These are phyloP conservation scores for Takifugu ocellatus DNA, from an alignment of 2,797 vertebrate species.

Conservation along the genomic window DNA sequence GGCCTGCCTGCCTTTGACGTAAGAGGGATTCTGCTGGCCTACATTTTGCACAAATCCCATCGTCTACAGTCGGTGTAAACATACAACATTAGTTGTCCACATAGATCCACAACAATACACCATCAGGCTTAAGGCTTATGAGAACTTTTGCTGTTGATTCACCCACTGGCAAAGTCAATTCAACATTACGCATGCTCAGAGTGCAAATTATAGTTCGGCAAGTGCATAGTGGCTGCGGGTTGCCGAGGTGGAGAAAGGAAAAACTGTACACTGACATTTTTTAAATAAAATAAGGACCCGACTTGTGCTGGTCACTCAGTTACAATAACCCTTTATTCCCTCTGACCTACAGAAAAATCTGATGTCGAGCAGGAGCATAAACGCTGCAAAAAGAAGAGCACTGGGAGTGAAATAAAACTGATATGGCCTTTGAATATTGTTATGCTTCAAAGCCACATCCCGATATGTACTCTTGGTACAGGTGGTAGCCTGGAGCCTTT, in stretches of 20 bases:
- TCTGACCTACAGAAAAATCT: constrained; percentile 23
- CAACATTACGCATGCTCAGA: not conserved
- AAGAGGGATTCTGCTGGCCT: constrained; percentile 91
- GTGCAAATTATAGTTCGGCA: constrained; percentile 3
- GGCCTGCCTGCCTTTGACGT: constrained; percentile 79
- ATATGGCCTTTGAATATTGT: no score
- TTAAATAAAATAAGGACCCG: constrained; percentile 30
- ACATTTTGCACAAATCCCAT: constrained; percentile 90
- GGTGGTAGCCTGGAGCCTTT: no score
- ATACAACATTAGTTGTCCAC: constrained; percentile 31
- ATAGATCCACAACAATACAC: constrained; percentile 9
- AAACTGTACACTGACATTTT: constrained; percentile 26
- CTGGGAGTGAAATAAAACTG: no score
- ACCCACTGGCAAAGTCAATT: constrained; percentile 8
- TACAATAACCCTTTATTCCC: constrained; percentile 40
- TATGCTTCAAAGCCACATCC: no score
- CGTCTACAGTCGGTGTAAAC: constrained; percentile 64
- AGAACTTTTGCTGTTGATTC: constrained; percentile 16
- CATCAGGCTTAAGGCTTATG: no score
- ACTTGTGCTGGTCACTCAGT: constrained; percentile 33
- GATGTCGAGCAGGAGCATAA: constrained; percentile 15
- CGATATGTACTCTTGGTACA: no score
- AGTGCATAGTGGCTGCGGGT: constrained; percentile 7
- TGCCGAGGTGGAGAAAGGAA: constrained; percentile 7
- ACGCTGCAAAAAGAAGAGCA: not conserved